Conservation (phyloP, 1,140 invertebrate genomes). For the Andricus grossulariae region DNA sequence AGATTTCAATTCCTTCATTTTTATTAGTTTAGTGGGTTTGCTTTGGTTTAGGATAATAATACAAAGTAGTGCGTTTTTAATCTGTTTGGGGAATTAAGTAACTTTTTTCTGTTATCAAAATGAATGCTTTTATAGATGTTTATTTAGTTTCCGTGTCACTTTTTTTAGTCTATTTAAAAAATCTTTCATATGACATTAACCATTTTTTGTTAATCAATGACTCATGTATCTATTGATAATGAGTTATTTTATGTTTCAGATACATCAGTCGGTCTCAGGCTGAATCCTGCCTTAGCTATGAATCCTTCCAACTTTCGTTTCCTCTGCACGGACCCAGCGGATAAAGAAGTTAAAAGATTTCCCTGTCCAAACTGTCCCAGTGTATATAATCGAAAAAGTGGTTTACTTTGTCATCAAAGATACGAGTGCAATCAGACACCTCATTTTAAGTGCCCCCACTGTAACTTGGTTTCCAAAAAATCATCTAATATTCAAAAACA, state of each 20-base stretch:
- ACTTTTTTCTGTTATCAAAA: no score
- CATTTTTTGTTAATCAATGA: constrained; percentile 1
- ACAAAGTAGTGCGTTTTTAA: no score
- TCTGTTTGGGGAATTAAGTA: no score
- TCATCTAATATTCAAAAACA: constrained; percentile 64
- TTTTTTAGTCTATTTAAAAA: not conserved
- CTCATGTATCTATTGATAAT: constrained; percentile 6
- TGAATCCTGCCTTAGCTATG: constrained; percentile 8
- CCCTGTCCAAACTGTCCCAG: constrained; percentile 78
- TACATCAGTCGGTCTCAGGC: not conserved
- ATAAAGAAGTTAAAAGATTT: constrained; percentile 61
- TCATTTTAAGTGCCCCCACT: constrained; percentile 76
- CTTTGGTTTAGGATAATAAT: no score
- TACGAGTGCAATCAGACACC: constrained; percentile 78
- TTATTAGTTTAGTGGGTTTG: no score
- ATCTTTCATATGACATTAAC: not conserved
- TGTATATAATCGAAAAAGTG: constrained; percentile 75
- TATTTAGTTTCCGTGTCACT: not conserved
- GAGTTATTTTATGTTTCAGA: constrained; percentile 23
- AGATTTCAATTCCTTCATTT: no score
- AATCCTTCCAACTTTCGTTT: constrained; percentile 31
- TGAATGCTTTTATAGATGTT: no score
- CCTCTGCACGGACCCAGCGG: not conserved
- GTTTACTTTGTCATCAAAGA: constrained; percentile 75
- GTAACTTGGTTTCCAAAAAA: constrained; percentile 69